Conservation (phyloP, 2,113 vertebrate species). For the Cyanoliseus patagonus region DNA sequence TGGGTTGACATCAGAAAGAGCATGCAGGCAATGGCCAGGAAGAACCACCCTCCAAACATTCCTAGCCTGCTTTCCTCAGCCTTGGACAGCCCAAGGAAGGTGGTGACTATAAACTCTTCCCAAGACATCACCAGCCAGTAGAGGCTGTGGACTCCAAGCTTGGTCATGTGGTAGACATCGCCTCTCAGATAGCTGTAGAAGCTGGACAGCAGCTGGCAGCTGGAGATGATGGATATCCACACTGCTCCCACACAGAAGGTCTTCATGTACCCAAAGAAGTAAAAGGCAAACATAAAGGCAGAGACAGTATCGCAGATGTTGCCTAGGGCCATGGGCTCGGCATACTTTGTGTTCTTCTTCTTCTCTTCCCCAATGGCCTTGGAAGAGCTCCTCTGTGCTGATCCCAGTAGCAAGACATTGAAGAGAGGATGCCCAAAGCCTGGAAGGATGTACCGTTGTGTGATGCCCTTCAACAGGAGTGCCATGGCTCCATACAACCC, state of each 20-base stretch:
- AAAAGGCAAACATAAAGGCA: slow-evolving; percentile 84
- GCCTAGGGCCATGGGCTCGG: slow-evolving; percentile 87
- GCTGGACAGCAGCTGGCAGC: slow-evolving; percentile 82
- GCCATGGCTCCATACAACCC: slow-evolving; percentile 83
- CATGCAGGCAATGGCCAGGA: slow-evolving; percentile 76
- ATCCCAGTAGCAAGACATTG: slow-evolving; percentile 84
- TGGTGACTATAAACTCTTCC: slow-evolving; percentile 82
- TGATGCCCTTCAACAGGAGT: slow-evolving; percentile 84
- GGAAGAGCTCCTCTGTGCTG: slow-evolving; percentile 70
- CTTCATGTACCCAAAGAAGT: slow-evolving; percentile 82
- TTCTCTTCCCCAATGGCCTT: slow-evolving; percentile 81
- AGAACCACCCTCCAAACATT: slow-evolving; percentile 88
- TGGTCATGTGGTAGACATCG: slow-evolving; percentile 84
- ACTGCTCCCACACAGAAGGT: slow-evolving; percentile 76
- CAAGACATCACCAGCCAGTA: slow-evolving; percentile 87
- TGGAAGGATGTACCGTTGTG: slow-evolving; percentile 81
- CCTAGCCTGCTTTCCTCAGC: slow-evolving; percentile 54
- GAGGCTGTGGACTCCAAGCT: slow-evolving; percentile 81
- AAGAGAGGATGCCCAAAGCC: slow-evolving; percentile 89
- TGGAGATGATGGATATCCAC: slow-evolving; percentile 84
- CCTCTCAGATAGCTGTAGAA: slow-evolving; percentile 85
- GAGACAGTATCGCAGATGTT: slow-evolving; percentile 84
- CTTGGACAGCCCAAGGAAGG: not conserved
- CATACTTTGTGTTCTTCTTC: slow-evolving; percentile 91
- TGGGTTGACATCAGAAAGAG: slow-evolving; percentile 78